These are phyloP conservation scores for Drosophila rufa DNA, from an alignment of 1,140 invertebrate genomes.

Conservation along the genomic window DNA sequence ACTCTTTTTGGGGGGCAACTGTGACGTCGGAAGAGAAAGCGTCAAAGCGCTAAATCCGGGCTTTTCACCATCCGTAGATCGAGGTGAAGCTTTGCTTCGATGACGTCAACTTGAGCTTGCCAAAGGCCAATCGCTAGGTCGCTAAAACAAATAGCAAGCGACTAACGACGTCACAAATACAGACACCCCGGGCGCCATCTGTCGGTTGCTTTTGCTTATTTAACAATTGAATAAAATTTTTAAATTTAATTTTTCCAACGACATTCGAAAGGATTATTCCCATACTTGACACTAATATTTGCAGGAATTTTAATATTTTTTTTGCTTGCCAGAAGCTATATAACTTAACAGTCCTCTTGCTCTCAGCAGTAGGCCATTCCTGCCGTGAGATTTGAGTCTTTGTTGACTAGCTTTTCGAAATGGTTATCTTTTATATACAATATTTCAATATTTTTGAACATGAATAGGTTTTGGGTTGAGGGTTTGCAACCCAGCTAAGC, in stretches of 20 bases:
- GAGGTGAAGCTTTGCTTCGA: conserved; percentile 39
- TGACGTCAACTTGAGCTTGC: conserved; percentile 41
- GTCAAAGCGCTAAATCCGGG: neutral
- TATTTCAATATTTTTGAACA: neutral
- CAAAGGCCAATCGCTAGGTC: conserved; percentile 30
- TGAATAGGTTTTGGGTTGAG: conserved; percentile 1
- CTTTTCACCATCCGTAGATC: conserved; percentile 39
- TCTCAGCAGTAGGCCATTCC: too few relatives aligned
- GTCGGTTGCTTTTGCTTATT: neutral
- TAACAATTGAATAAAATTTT: too few relatives aligned
- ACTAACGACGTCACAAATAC: conserved; percentile 17
- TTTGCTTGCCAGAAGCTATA: too few relatives aligned
- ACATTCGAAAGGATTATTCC: too few relatives aligned
- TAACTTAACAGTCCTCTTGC: too few relatives aligned
- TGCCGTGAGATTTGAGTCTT: too few relatives aligned
- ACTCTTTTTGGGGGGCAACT: conserved; percentile 26
- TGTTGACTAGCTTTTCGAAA: neutral
- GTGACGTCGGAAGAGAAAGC: conserved; percentile 49
- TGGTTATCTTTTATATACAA: neutral
- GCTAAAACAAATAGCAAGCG: neutral
- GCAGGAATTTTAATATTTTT: too few relatives aligned
- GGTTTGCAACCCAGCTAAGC: neutral
- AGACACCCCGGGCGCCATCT: conserved; percentile 19
- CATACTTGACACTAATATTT: too few relatives aligned
- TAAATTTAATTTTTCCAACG: too few relatives aligned